Evolutionary conservation across 2,888 invertebrate species (phyloP).

Genomic region (Acanthosepion lycidas): DNA sequence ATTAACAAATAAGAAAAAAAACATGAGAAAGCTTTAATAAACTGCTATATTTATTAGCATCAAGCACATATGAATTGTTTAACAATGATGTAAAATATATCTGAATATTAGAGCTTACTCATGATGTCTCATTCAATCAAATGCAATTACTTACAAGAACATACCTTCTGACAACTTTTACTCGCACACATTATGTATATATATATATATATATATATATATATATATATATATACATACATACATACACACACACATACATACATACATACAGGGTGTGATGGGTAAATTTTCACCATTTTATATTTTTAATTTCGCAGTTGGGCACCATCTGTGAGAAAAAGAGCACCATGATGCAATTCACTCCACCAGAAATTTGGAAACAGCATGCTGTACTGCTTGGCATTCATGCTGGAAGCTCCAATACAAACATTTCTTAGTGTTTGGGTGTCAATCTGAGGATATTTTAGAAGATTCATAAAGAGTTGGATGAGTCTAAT

Average conservation of each 20-base stretch:
- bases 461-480: too few species aligned
- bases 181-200: neutral
- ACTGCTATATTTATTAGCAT: neutral
- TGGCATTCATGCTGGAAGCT: too few species aligned
- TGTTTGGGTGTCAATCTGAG: too few species aligned
- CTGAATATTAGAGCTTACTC: neutral
- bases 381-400: too few species aligned
- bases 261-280: neutral
- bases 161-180: neutral
- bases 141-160: neutral
- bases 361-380: too few species aligned
- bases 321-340: too few species aligned
- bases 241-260: neutral
- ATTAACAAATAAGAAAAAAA: neutral
- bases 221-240: neutral
- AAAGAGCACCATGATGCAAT: too few species aligned
- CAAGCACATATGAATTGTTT: neutral
- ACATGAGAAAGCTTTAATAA: neutral
- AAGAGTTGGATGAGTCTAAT: too few species aligned
- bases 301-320: too few species aligned
- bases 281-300: too few species aligned
- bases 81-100: neutral
- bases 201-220: neutral
- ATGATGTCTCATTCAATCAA: neutral
- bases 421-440: too few species aligned